A percentile compares a stretch with the other conserved stretches of the same genome.
phyloP scores from a whole-genome alignment of 2,797 vertebrate genomes.

The Microctenopoma lineatum region DNA sequence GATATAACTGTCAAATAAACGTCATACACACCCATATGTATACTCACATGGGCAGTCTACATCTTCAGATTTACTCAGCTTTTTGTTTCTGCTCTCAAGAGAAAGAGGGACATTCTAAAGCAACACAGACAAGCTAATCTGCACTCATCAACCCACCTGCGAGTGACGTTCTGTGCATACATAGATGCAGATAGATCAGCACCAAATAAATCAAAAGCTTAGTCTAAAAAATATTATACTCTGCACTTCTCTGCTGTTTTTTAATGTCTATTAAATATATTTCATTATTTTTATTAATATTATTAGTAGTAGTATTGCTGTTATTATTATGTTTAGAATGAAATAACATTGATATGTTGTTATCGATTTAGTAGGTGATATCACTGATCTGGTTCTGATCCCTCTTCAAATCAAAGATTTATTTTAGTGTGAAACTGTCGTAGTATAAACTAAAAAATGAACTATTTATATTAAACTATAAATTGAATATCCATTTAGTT shows the following conservation, averaged over 20 bases:
- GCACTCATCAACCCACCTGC: neutral
- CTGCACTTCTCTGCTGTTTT: too few species aligned
- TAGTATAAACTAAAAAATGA: neutral
- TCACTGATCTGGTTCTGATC: neutral
- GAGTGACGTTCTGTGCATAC: too few species aligned
- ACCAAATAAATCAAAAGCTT: too few species aligned
- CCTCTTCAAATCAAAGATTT: neutral
- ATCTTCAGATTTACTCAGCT: constrained; percentile 24
- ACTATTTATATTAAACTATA: too few species aligned
- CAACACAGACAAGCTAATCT: constrained; percentile 25
- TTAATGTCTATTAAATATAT: too few species aligned
- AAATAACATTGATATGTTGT: too few species aligned
- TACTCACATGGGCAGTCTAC: constrained; percentile 4
- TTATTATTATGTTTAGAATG: neutral
- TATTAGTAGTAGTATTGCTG: too few species aligned
- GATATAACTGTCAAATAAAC: too few species aligned
- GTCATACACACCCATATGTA: neutral
- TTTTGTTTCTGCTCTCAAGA: constrained; percentile 35
- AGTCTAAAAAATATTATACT: too few species aligned
- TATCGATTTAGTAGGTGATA: neutral
- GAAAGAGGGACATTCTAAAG: constrained; percentile 47
- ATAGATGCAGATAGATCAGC: too few species aligned
- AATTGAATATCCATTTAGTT: neutral
- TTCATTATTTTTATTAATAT: too few species aligned
- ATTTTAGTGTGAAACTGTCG: neutral